Evolutionary conservation across 2,888 invertebrate species (phyloP), one percentile per base, ranked within the genome.

Genomic region (Pristionchus fissidentatus): DNA sequence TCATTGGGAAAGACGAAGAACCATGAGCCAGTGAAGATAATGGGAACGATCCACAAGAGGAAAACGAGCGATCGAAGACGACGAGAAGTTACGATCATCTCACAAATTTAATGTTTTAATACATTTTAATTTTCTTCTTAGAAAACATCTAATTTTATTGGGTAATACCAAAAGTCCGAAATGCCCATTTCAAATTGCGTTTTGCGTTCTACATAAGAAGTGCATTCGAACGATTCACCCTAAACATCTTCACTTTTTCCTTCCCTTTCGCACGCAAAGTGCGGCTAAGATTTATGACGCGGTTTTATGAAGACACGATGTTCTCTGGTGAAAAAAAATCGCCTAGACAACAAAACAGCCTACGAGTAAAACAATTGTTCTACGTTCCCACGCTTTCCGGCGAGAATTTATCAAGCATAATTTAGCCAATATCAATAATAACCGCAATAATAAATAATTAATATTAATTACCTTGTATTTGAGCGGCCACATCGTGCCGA

Each of bases 11-110:
- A 22, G 15, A 38, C 10, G 10, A 82, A 52, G 49, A 60, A 90
- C 90, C 91, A 91, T 26, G 85, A 83, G 41, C 86, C 85, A 15
- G 89, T 87, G 75, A 90, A 88, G 43, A 88, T 32, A 0, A 91
- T 62, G 3, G 91, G 91, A 26, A 90, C 83, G 8, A 90, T 52
- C 91, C 91, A 91, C 22, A 91, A 87, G 41, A 86, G 57, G 46
- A 90, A 80, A 43, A 91, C 87, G 29, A 91, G 84, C 29, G 46
- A 73, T 1, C 91, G 88, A 22, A 90, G 87, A 10, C 91, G 86
- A 10, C 90, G 85, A 22, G 90, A 90, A 15, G 91, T 91, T 32
- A 91, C 87, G 84, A 91, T 89, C 84, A 90, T 88, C 90, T 90
- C 85, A 84, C 86, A 43, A 49, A 35, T 22, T 13, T 55, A 41